These are phyloP conservation scores for Cathartes aura DNA, from an alignment of 2,113 vertebrate species.

Conservation along the genomic window DNA sequence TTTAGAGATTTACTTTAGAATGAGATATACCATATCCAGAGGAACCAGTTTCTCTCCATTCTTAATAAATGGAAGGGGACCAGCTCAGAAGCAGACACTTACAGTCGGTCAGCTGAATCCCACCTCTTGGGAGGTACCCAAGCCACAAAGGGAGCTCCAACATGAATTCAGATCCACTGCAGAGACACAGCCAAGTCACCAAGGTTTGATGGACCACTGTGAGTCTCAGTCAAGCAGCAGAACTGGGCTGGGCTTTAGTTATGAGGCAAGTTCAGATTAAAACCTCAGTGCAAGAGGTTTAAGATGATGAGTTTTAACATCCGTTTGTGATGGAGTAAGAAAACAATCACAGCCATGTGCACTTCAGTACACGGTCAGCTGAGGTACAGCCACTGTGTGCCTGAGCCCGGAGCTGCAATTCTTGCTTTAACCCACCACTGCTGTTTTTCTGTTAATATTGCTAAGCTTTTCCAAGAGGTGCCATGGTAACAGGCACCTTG, in stretches of 20 bases:
- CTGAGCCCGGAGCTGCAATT: neutral
- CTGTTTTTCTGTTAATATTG: neutral
- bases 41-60: neutral
- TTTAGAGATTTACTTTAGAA: neutral
- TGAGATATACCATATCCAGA: neutral
- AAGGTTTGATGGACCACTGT: neutral
- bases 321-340: neutral
- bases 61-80: neutral
- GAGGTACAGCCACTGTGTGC: neutral
- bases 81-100: neutral
- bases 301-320: neutral
- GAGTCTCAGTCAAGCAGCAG: neutral
- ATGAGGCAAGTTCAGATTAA: neutral
- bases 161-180: neutral
- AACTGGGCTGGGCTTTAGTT: neutral
- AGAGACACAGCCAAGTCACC: neutral
- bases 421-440: neutral
- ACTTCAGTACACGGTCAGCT: neutral
- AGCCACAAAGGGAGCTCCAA: neutral
- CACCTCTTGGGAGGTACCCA: neutral
- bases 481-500: conserved; percentile 56
- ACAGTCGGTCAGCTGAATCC: neutral
- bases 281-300: neutral
- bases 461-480: conserved; percentile 1
- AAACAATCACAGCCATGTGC: neutral